Evolutionary conservation across 2,113 vertebrate species (phyloP), one percentile per base, ranked within the genome.

Genomic region (Mustela nigripes): DNA sequence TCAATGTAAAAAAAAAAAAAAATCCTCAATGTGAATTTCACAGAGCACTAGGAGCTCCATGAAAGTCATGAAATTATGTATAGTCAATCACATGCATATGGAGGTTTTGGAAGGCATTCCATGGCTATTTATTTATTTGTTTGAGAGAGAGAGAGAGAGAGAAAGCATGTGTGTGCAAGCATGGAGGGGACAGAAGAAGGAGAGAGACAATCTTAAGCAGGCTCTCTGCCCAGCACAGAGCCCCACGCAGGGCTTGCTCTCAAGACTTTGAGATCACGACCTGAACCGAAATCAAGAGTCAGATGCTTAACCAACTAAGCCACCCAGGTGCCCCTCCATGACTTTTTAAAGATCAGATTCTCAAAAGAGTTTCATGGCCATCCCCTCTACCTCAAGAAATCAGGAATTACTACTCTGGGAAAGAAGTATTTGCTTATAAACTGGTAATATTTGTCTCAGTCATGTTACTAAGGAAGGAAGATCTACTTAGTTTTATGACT

Each of bases 401-500:
- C 80, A 74, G 91, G n/a, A 95, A 81, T 56, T 4, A 87, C 69
- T 89, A 71, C 36, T 73, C 26, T 89, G 24, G 28, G 62, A 81
- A 96, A 86, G 22, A 93, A 86, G 9, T 45, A 79, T 91, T 67
- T 65, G 33, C 79, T 94, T 86, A 82, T 28, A 88, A 85, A 96
- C 36, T 56, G 48, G 42, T 79, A 36, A 67, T 79, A 88, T 89
- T 63, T 93, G 88, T 48, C 65, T 87, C 73, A 69, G n/a, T 86
- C 82, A 60, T 89, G 53, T 86, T 94, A 78, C 76, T 11, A 96
- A 87, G 36, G 39, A 95, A 97, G 12, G 65, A 96, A 94, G 60
- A 36, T 83, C 50, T 76, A 45, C 91, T 97, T 96, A 82, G 45
- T 79, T 95, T 60, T 89, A 67, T 86, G 65, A 95, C 60, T 69